Percentiles rank a stretch among this genome's conserved stretches.
phyloP scores from a whole-genome alignment of 1,140 invertebrate genomes.

The Eciton burchellii region DNA sequence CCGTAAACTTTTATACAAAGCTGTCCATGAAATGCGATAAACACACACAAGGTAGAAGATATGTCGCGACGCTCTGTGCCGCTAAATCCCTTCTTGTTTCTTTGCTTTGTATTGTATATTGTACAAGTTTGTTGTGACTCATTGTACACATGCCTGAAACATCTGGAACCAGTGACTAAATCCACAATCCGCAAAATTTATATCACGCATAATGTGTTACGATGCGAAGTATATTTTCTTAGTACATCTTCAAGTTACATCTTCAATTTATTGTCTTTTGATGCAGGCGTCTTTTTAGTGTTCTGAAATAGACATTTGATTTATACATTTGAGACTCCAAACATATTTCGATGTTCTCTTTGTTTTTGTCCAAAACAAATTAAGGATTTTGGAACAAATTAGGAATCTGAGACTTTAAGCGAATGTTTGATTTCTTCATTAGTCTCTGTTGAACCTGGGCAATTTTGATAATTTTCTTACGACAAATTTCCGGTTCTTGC shows the following conservation, averaged over 20 bases:
- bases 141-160: conserved; percentile 15
- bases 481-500: neutral
- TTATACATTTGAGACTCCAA: neutral
- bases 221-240: neutral
- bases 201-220: neutral
- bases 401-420: neutral
- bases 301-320: neutral
- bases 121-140: neutral
- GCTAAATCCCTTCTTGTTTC: neutral
- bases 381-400: neutral
- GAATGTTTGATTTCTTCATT: too few species aligned
- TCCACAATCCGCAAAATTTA: conserved; percentile 3
- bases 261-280: neutral
- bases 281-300: too few species aligned
- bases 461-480: conserved; percentile 38
- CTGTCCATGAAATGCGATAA: conserved; percentile 61
- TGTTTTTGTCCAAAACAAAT: too few species aligned
- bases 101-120: conserved; percentile 15
- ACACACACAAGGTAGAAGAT: conserved; percentile 50
- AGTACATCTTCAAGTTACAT: neutral
- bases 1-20: conserved; percentile 49
- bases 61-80: neutral
- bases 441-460: neutral
- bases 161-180: conserved; percentile 1
- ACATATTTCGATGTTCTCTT: neutral